These are phyloP conservation scores for Eriocheir sinensis DNA, from an alignment of 1,140 invertebrate genomes.

Conservation along the genomic window DNA sequence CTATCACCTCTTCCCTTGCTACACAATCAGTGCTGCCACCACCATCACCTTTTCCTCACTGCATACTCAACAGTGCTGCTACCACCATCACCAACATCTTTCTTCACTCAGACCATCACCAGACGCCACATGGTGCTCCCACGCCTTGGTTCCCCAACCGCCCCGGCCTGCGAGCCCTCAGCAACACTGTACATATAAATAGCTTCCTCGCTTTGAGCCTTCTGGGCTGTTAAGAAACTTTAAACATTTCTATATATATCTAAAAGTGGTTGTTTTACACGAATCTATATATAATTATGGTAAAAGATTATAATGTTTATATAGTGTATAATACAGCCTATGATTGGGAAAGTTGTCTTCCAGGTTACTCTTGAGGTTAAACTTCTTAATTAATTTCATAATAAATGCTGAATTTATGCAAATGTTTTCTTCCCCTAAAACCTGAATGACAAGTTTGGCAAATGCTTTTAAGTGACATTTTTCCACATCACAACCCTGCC, in stretches of 20 bases:
- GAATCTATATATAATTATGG: conserved; percentile 8
- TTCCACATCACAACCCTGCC: neutral
- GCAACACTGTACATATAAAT: neutral
- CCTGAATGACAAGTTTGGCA: neutral
- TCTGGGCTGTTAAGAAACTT: neutral
- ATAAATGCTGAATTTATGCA: neutral
- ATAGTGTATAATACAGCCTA: neutral
- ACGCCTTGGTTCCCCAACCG: neutral
- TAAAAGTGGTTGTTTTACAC: neutral
- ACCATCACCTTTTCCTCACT: neutral
- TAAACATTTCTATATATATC: conserved; percentile 27
- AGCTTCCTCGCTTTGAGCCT: neutral
- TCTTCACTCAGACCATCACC: neutral
- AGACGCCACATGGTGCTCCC: neutral
- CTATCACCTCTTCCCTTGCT: too few relatives aligned
- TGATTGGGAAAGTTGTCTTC: conserved; percentile 4
- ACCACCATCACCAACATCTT: neutral
- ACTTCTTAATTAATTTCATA: conserved; percentile 27
- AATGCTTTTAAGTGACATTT: neutral
- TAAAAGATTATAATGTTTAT: conserved; percentile 6
- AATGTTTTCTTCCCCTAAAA: neutral
- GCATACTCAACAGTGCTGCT: neutral
- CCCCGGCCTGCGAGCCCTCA: neutral
- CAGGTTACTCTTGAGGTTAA: neutral
- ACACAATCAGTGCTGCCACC: too few relatives aligned